phyloP scores from a whole-genome alignment of 2,888 invertebrate genomes.

The Diogma glabrata region DNA sequence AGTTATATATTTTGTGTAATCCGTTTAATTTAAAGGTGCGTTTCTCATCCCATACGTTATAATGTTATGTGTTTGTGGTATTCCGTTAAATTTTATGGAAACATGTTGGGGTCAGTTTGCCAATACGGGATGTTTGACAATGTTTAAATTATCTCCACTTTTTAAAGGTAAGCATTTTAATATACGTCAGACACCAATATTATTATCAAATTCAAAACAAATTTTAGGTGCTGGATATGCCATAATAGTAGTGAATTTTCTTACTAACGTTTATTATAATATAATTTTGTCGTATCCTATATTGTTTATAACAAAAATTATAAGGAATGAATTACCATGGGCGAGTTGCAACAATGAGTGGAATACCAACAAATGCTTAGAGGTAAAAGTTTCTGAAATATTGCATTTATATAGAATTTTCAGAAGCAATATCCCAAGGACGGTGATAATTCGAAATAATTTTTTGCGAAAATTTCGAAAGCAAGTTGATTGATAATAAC shows the following conservation, averaged over 20 bases:
- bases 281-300: constrained; percentile 77
- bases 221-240: constrained; percentile 73
- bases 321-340: constrained; percentile 61
- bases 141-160: constrained; percentile 69
- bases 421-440: too few relatives aligned
- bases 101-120: constrained; percentile 76
- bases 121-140: constrained; percentile 66
- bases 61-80: constrained; percentile 69
- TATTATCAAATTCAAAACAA: too few relatives aligned
- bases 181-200: too few relatives aligned
- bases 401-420: too few relatives aligned
- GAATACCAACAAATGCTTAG: constrained; percentile 66
- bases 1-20: constrained; percentile 4
- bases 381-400: constrained; percentile 21
- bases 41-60: constrained; percentile 78
- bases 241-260: constrained; percentile 64
- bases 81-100: constrained; percentile 81
- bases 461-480: too few relatives aligned
- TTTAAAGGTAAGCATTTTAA: constrained; percentile 85
- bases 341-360: constrained; percentile 63
- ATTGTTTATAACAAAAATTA: constrained; percentile 61
- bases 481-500: too few relatives aligned
- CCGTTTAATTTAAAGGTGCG: too few relatives aligned
- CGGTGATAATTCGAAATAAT: too few relatives aligned
- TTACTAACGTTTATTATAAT: constrained; percentile 74